Evolutionary conservation across 2,797 vertebrate species (phyloP).

Genomic region (Xenentodon cancila): DNA sequence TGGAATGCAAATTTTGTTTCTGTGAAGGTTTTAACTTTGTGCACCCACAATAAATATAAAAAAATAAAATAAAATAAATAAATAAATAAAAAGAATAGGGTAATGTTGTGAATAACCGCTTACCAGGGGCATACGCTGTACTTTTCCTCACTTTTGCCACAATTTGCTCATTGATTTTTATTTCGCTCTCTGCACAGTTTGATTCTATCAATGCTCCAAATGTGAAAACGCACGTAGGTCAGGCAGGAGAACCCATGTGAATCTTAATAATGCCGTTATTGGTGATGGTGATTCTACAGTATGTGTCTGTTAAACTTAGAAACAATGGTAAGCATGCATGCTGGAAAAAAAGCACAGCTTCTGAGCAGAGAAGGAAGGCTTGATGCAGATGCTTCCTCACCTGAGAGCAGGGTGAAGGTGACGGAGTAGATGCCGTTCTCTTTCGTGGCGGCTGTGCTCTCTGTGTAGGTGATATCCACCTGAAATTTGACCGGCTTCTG

Average conservation of each 20-base stretch:
- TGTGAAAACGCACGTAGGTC: background rate
- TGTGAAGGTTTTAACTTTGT: background rate
- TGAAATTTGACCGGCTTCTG: slow-evolving; percentile 99
- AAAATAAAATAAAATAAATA: too few relatives aligned
- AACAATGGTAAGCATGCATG: too few relatives aligned
- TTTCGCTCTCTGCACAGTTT: background rate
- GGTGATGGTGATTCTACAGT: too few relatives aligned
- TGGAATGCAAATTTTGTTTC: background rate
- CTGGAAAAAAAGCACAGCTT: too few relatives aligned
- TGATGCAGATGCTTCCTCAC: slow-evolving; percentile 71
- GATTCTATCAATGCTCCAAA: background rate
- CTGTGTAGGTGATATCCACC: slow-evolving; percentile 98
- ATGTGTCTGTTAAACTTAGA: too few relatives aligned
- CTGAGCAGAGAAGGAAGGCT: background rate
- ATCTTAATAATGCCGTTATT: too few relatives aligned
- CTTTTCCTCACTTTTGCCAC: background rate
- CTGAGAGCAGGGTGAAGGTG: slow-evolving; percentile 97
- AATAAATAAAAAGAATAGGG: too few relatives aligned
- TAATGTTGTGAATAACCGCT: too few relatives aligned
- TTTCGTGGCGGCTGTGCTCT: slow-evolving; percentile 93
- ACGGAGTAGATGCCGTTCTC: slow-evolving; percentile 98
- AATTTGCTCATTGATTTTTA: background rate
- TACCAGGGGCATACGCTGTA: too few relatives aligned
- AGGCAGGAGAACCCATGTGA: background rate
- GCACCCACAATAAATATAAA: too few relatives aligned